Evolutionary conservation across 2,113 vertebrate species (phyloP), one percentile per base, ranked within the genome.

Genomic region (Morone chrysops): DNA sequence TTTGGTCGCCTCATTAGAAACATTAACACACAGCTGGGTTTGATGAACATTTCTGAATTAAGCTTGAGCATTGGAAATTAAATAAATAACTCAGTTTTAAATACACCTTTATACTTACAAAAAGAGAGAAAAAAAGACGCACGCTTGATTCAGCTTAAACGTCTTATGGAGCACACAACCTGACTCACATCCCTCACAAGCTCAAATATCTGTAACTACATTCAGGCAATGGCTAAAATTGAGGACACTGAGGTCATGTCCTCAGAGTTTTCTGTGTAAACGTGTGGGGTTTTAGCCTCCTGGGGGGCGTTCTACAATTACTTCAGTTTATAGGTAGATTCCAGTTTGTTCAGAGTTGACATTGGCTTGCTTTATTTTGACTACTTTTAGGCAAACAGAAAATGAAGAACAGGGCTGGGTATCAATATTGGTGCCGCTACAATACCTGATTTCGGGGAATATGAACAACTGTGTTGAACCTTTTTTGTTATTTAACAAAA

Each of bases 181-280:
- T 36, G 41, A 62, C n/a, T n/a, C 18, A 56, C 50, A 17, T 36
- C 41, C 2, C 0, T 85, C 61, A 47, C 62, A 38, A 73, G 63
- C 36, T 73, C 41, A 78, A 61, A 69, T 78, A 36, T 61, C 38
- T 75, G 62, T 51, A 22, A 68, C 22, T 18, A 47, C 36, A 54
- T 14, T 2, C 13, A 17, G 48, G 70, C 2, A 0, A 8, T 17
- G 17, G 4, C 53, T 54, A 9, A 18, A 1, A n/a, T 9, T 57
- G 14, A 43, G n/a, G 40, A 45, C 16, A 38, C 43, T n/a, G 43
- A 48, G 57, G 71, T 74, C 45, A 50, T 62, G 71, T 74, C 25
- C 57, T 38, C 57, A 16, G 57, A 38, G 1, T 61, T 51, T 10
- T n/a, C 25, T 61, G 6, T 50, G 17, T 14, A 20, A 36, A 43